phyloP scores from a whole-genome alignment of 37 sponge, comb jelly and placozoan species.

The Aphrocallistes beatrix region DNA sequence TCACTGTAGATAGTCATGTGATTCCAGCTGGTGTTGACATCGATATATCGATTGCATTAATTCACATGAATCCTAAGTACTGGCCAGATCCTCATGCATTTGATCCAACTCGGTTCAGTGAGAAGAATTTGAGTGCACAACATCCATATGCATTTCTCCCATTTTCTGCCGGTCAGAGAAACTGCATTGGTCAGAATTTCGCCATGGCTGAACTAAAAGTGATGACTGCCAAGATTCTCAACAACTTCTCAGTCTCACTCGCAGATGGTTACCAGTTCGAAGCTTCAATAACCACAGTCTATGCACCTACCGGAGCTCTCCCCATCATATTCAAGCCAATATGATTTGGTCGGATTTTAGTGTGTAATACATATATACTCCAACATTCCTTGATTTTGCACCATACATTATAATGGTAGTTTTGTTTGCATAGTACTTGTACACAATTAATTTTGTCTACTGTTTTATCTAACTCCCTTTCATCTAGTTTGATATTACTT shows the following conservation, averaged over 20 bases:
- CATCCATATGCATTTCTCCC: neutral
- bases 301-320: neutral
- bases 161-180: neutral
- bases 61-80: constrained; percentile 1
- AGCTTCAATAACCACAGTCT: neutral
- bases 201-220: constrained; percentile 9
- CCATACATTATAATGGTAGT: too few relatives aligned
- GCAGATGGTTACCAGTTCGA: neutral
- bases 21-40: neutral
- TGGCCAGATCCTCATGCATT: constrained; percentile 9
- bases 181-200: constrained; percentile 18
- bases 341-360: too few relatives aligned
- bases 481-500: too few relatives aligned
- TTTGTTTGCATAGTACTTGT: too few relatives aligned
- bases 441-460: too few relatives aligned
- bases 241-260: neutral
- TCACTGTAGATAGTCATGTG: neutral
- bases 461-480: too few relatives aligned
- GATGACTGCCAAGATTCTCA: neutral
- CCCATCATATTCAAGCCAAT: neutral
- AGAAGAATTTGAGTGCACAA: neutral
- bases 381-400: too few relatives aligned
- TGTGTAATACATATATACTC: too few relatives aligned
- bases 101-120: neutral
- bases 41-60: neutral